Evolutionary conservation across 2,113 vertebrate genomes (phyloP).

Genomic region (Nibea coibor): DNA sequence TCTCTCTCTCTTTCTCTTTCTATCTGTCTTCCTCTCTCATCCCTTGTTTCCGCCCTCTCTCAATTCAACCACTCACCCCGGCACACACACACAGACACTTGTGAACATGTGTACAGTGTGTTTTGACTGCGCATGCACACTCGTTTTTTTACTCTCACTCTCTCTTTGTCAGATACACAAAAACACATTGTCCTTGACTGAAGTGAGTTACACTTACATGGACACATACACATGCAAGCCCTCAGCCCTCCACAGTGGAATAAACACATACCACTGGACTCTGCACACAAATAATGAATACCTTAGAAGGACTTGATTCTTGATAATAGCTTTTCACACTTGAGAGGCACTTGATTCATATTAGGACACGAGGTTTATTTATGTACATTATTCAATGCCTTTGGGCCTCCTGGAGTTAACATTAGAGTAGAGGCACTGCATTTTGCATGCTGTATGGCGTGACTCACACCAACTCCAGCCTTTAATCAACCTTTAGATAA

Average conservation of each 20-base stretch:
- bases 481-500: constrained; percentile 17
- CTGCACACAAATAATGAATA: constrained; percentile 22
- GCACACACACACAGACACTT: not conserved
- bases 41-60: constrained; percentile 11
- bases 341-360: constrained; percentile 42
- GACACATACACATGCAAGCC: not conserved
- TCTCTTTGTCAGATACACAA: constrained; percentile 17
- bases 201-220: constrained; percentile 15
- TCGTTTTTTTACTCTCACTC: not conserved
- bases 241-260: constrained; percentile 5
- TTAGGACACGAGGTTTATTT: constrained; percentile 28
- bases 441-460: not conserved
- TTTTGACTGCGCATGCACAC: not conserved
- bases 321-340: constrained; percentile 51
- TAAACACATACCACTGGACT: not conserved
- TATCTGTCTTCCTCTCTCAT: constrained; percentile 4
- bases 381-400: constrained; percentile 20
- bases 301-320: constrained; percentile 11
- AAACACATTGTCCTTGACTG: constrained; percentile 33
- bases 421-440: not conserved
- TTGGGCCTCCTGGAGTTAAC: constrained; percentile 6
- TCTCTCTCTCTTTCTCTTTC: constrained; percentile 2
- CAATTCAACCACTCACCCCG: constrained; percentile 10
- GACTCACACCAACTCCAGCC: not conserved
- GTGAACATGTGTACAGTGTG: constrained; percentile 1